These are phyloP conservation scores for Cerceris ruficornis DNA, from an alignment of 2,888 invertebrate species.

Conservation along the genomic window DNA sequence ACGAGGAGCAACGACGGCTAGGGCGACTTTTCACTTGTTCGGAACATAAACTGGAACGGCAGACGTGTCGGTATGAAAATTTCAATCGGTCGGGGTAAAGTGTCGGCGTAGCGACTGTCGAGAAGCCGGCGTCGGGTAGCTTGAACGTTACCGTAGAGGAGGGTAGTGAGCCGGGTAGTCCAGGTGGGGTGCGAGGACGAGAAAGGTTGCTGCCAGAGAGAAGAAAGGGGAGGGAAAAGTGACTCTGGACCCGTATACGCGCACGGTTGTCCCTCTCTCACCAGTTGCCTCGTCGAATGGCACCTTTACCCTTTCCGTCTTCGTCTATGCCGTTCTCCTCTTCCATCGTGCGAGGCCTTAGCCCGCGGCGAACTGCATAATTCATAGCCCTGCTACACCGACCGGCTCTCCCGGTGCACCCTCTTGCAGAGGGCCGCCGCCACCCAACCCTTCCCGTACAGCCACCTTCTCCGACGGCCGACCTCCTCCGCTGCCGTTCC, in stretches of 20 bases:
- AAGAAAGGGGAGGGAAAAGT: constrained; percentile 52
- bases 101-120: constrained; percentile 60
- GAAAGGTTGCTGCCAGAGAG: background rate
- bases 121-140: constrained; percentile 28
- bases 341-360: constrained; percentile 66
- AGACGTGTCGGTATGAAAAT: constrained; percentile 77
- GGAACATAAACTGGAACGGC: constrained; percentile 70
- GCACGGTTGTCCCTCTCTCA: constrained; percentile 33
- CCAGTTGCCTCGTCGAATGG: constrained; percentile 41
- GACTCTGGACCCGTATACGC: constrained; percentile 62
- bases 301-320: constrained; percentile 50
- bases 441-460: constrained; percentile 51
- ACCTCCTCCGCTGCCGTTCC: constrained; percentile 47
- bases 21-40: constrained; percentile 64
- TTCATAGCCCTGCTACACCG: constrained; percentile 77
- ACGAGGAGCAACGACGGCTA: constrained; percentile 33
- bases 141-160: constrained; percentile 19
- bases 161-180: too few relatives aligned
- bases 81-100: constrained; percentile 73
- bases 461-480: constrained; percentile 47
- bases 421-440: constrained; percentile 63
- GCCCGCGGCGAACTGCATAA: constrained; percentile 80
- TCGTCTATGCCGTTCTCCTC: constrained; percentile 39
- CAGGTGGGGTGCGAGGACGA: constrained; percentile 4
- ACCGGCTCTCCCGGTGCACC: constrained; percentile 63